These are phyloP conservation scores for Sebastes ruberrimus DNA, from an alignment of 2,797 vertebrate genomes.

Conservation along the genomic window DNA sequence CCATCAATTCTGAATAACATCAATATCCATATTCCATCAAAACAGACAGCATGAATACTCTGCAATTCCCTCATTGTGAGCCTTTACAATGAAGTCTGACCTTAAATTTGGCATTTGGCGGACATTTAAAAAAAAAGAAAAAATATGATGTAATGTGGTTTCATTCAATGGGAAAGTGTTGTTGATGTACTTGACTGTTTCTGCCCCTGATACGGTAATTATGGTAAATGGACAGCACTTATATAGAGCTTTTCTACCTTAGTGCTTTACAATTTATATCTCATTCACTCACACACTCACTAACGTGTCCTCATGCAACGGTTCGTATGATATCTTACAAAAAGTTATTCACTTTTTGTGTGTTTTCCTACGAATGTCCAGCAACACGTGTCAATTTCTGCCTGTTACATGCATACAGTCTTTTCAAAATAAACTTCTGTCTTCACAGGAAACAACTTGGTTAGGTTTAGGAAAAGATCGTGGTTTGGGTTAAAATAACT, in stretches of 20 bases:
- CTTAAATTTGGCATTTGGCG: slow-evolving; percentile 55
- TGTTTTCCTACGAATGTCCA: too few relatives aligned
- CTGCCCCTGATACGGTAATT: slow-evolving; percentile 40
- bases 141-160: slow-evolving; percentile 48
- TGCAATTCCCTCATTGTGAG: slow-evolving; percentile 51
- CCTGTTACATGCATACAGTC: too few relatives aligned
- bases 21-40: slow-evolving; percentile 60
- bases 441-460: too few relatives aligned
- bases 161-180: slow-evolving; percentile 56
- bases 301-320: too few relatives aligned
- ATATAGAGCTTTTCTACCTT: not conserved
- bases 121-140: slow-evolving; percentile 7
- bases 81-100: slow-evolving; percentile 70
- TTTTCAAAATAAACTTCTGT: too few relatives aligned
- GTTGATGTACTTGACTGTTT: slow-evolving; percentile 35
- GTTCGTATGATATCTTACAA: too few relatives aligned
- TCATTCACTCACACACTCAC: too few relatives aligned
- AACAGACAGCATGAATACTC: slow-evolving; percentile 58
- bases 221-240: slow-evolving; percentile 17
- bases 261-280: not conserved
- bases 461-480: too few relatives aligned
- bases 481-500: too few relatives aligned
- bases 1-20: slow-evolving; percentile 61
- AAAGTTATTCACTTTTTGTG: too few relatives aligned
- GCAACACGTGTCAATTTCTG: too few relatives aligned